Evolutionary conservation across 2,797 vertebrate species (phyloP), one percentile per base, ranked within the genome.

Genomic region (Decapterus maruadsi): DNA sequence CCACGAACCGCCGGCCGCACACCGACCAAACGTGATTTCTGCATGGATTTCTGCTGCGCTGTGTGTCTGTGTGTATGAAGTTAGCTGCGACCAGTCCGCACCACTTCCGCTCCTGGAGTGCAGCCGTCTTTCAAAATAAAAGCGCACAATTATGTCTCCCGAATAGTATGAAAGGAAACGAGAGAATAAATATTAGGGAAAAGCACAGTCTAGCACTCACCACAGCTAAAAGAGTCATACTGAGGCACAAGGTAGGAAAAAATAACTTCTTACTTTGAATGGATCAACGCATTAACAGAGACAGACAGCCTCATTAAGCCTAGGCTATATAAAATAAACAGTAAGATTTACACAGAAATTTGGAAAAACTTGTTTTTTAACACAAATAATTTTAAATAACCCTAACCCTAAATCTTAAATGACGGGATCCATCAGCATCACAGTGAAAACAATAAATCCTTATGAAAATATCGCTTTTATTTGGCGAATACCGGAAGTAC

Each of bases 81-180:
- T 19, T 77, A 29, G 16, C 50, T 12, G 26, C 13, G 2, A 26
- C n/a, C 38, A 9, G n/a, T 0, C 5, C 2, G n/a, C 1, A 2
- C 1, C 8, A 72, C 17, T 75, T 89, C 83, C 83, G 86, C 11
- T 10, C 46, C n/a, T 1, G 36, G 20, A 31, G 43, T 1, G 8
- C 4, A 43, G 5, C 29, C 26, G 0, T 1, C 0, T 72, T 85
- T 88, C 75, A 91, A 75, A 91, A 86, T 83, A 89, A 89, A 80
- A 51, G 72, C 9, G 36, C 1, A 0, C 1, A 1, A 1, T 26
- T 26, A 26, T 26, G 26, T 26, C 3, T 26, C 26, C 26, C 3
- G 26, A 26, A 26, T 26, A 26, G 26, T 26, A 26, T 26, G 26
- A 26, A 26, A 26, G 26, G 26, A 26, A 26, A 26, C 3, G 26